These are phyloP conservation scores for Tipula helvola DNA, from an alignment of 2,888 invertebrate species.

Conservation along the genomic window DNA sequence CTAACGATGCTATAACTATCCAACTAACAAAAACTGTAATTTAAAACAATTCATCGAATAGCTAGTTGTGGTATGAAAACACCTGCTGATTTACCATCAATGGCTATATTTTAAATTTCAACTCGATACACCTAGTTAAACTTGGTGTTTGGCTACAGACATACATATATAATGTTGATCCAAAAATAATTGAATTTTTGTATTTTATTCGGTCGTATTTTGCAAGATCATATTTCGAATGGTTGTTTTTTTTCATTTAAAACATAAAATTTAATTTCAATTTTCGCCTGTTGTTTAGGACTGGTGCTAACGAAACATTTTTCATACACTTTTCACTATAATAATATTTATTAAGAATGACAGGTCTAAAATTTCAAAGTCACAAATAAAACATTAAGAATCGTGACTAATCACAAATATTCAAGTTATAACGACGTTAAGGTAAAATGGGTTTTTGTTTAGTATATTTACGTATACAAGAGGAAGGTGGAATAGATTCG, in stretches of 20 bases:
- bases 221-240: background rate
- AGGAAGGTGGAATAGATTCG: too few relatives aligned
- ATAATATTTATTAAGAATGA: background rate
- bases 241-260: background rate
- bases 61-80: background rate
- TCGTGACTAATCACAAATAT: background rate
- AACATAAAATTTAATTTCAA: background rate
- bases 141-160: background rate
- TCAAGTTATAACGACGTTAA: background rate
- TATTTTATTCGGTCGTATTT: background rate
- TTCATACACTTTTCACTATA: background rate
- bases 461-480: too few relatives aligned
- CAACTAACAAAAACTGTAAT: background rate
- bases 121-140: background rate
- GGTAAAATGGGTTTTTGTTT: background rate
- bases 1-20: background rate
- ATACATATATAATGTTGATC: background rate
- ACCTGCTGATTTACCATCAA: background rate
- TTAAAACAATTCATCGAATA: background rate
- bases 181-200: background rate
- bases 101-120: background rate
- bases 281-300: background rate
- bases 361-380: background rate
- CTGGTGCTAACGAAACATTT: background rate
- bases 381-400: background rate